Evolutionary conservation across 2,797 vertebrate species (phyloP).

Genomic region (Crax fasciolata): DNA sequence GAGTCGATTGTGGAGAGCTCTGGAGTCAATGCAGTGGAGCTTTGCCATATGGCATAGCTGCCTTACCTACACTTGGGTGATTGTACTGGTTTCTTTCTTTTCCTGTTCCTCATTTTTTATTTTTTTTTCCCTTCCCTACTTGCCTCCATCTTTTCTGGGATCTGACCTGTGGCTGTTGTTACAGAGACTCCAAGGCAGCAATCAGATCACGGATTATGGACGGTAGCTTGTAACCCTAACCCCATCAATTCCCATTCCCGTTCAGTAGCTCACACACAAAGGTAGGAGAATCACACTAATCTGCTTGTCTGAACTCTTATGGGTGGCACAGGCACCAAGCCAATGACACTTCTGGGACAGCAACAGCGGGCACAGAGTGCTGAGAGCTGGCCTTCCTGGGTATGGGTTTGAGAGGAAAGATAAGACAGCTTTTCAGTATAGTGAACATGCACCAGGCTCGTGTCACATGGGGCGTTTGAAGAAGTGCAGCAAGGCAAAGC

Average conservation of each 20-base stretch:
- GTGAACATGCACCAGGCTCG: neutral
- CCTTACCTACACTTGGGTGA: neutral
- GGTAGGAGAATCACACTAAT: constrained; percentile 53
- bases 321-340: constrained; percentile 2
- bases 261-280: constrained; percentile 49
- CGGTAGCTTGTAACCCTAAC: constrained; percentile 37
- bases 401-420: neutral
- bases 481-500: neutral
- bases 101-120: neutral
- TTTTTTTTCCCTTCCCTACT: neutral
- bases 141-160: neutral
- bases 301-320: neutral
- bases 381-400: neutral
- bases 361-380: neutral
- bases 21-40: neutral
- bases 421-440: neutral
- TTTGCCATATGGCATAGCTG: neutral
- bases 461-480: neutral
- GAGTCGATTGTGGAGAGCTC: neutral
- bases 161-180: constrained; percentile 57
- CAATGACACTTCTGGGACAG: constrained; percentile 22
- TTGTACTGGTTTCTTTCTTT: constrained; percentile 15
- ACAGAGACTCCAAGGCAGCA: constrained; percentile 65
- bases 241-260: constrained; percentile 39
- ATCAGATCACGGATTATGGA: constrained; percentile 52